Percentiles rank a stretch among this genome's conserved stretches.
Evolutionary conservation across 2,113 vertebrate genomes (phyloP).

Genomic region (Chaetodon auriga): DNA sequence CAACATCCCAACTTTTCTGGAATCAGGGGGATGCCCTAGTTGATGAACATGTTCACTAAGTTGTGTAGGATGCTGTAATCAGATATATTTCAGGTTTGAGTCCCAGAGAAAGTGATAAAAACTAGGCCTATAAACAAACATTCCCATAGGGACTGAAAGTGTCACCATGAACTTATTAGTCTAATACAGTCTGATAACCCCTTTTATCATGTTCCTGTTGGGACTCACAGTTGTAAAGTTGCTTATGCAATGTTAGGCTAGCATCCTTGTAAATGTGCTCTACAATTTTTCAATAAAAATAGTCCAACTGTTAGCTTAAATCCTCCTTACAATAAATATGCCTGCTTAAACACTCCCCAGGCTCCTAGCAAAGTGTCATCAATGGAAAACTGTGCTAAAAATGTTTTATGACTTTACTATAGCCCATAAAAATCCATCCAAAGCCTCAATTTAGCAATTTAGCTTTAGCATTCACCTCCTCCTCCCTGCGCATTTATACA

Average conservation of each 20-base stretch:
- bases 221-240: not conserved
- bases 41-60: not conserved
- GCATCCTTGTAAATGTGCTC: not conserved
- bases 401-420: not conserved
- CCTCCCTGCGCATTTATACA: not conserved
- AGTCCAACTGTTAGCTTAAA: not conserved
- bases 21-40: no score
- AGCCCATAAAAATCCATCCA: not conserved
- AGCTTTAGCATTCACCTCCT: not conserved
- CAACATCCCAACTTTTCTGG: no score
- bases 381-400: not conserved
- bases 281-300: not conserved
- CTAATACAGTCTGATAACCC: no score
- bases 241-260: not conserved
- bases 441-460: not conserved
- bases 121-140: not conserved
- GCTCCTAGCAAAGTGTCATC: not conserved
- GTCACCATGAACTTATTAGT: no score
- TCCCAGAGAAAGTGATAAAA: not conserved
- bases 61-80: not conserved
- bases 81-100: not conserved
- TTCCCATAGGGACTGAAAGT: not conserved
- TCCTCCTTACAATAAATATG: not conserved
- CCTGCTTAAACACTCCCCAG: not conserved
- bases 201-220: not conserved